Percentiles rank a stretch among this genome's conserved stretches.
Evolutionary conservation across 2,888 invertebrate species (phyloP).

Genomic region (Opisthograptis luteolata): DNA sequence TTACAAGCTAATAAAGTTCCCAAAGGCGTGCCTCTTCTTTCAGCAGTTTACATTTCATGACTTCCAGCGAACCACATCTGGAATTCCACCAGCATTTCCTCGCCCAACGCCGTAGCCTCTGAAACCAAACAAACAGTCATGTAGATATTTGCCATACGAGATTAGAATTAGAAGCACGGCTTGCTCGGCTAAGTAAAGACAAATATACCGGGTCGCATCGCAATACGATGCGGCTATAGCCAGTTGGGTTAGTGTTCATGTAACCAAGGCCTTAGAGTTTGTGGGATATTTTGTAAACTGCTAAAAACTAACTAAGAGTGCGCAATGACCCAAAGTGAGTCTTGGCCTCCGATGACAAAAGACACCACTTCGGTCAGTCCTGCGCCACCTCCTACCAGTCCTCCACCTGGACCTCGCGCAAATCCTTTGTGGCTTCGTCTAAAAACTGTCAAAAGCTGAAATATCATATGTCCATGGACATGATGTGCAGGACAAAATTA

Average conservation of each 20-base stretch:
- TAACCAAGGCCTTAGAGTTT: conserved; percentile 12
- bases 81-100: background rate
- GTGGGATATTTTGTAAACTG: conserved; percentile 15
- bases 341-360: too few species aligned
- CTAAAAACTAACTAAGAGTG: too few species aligned
- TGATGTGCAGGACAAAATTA: too few species aligned
- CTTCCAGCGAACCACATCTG: background rate
- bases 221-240: conserved; percentile 29
- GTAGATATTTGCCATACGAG: conserved; percentile 36
- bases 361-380: too few species aligned
- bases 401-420: too few species aligned
- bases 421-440: too few species aligned
- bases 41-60: too few species aligned
- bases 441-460: too few species aligned
- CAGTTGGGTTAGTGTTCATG: conserved; percentile 22
- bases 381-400: too few species aligned
- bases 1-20: too few species aligned
- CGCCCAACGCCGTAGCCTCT: conserved; percentile 2
- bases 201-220: conserved; percentile 30
- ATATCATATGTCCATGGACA: too few species aligned
- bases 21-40: background rate
- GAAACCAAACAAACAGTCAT: conserved; percentile 27
- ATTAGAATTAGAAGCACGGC: conserved; percentile 32
- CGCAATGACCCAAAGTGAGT: too few species aligned
- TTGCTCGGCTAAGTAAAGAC: conserved; percentile 35